These are phyloP conservation scores for Plecturocebus donacophilus DNA, from an alignment of 2,113 vertebrate species.

Conservation along the genomic window DNA sequence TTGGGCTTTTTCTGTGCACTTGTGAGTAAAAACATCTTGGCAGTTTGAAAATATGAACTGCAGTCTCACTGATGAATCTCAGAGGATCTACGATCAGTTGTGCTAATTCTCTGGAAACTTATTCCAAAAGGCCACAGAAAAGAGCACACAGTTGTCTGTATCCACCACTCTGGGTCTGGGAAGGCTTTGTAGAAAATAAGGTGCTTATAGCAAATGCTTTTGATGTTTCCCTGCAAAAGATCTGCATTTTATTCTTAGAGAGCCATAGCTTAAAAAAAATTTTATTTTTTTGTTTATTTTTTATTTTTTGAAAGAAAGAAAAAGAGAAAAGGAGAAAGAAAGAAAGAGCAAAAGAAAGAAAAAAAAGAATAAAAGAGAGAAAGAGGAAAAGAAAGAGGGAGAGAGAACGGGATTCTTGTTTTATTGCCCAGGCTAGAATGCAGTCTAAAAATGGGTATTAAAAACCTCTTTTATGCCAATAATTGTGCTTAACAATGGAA, in stretches of 20 bases:
- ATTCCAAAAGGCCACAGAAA: background rate
- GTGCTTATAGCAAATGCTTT: background rate
- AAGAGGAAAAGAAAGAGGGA: too few relatives aligned
- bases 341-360: too few relatives aligned
- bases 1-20: background rate
- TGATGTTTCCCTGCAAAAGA: background rate
- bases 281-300: too few relatives aligned
- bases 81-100: background rate
- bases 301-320: too few relatives aligned
- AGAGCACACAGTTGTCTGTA: background rate
- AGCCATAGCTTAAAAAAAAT: background rate
- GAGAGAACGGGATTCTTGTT: too few relatives aligned
- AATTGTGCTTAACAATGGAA: too few relatives aligned
- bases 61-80: background rate
- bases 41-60: background rate
- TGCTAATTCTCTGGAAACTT: background rate
- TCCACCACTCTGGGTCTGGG: background rate
- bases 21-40: background rate
- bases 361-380: too few relatives aligned
- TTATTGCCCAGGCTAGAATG: too few relatives aligned
- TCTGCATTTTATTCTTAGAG: slow-evolving; percentile 31
- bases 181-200: background rate
- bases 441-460: too few relatives aligned
- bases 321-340: too few relatives aligned
- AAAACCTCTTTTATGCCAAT: too few relatives aligned